Evolutionary conservation across 2,113 vertebrate species (phyloP).

Genomic region (Pavo muticus): DNA sequence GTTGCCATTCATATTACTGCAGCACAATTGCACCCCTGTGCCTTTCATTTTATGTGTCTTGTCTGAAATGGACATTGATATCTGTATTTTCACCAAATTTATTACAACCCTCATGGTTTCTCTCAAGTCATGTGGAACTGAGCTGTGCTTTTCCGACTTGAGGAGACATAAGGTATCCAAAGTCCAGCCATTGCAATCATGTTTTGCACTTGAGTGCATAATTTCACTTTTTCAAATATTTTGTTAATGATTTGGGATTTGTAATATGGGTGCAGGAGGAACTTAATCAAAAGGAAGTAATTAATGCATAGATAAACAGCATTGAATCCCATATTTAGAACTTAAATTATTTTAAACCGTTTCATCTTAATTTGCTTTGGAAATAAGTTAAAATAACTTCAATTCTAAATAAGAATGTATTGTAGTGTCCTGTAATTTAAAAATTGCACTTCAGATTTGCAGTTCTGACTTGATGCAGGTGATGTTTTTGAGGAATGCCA

Average conservation of each 20-base stretch:
- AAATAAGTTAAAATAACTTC: not conserved
- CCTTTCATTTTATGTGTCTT: not conserved
- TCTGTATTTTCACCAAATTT: not conserved
- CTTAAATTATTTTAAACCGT: not conserved
- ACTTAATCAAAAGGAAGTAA: not conserved
- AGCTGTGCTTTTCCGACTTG: not conserved
- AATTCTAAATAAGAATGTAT: not conserved
- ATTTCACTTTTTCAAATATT: not conserved
- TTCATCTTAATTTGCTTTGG: not conserved
- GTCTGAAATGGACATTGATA: not conserved
- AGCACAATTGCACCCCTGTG: not conserved
- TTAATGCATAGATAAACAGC: not conserved
- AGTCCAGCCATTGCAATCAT: not conserved
- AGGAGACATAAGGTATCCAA: not conserved
- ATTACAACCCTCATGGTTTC: not conserved
- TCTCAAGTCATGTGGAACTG: rapidly evolving
- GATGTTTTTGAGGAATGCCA: not conserved
- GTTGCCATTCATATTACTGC: not conserved
- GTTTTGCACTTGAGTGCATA: not conserved
- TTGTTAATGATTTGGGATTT: not conserved
- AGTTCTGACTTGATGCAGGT: not conserved
- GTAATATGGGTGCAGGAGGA: not conserved
- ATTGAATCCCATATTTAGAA: not conserved
- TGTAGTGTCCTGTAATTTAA: not conserved
- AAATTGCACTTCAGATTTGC: not conserved